Conservation (phyloP, 2,113 vertebrate genomes). For the Piliocolobus tephrosceles region DNA sequence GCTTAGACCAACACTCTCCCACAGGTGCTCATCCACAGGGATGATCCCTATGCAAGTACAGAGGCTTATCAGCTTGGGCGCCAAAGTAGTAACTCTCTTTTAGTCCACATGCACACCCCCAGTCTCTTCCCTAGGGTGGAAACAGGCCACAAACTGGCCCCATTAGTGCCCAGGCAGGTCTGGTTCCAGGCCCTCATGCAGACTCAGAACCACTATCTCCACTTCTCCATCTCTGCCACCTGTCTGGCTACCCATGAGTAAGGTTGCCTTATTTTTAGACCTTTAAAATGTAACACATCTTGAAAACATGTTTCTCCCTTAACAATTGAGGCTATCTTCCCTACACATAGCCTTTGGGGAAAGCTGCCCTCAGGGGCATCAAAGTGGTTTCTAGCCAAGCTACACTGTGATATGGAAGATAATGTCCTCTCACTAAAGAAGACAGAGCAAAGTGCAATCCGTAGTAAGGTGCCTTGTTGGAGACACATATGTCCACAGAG, state of each 20-base stretch:
- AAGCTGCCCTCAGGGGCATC: not conserved
- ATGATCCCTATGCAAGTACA: not conserved
- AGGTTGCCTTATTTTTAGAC: not conserved
- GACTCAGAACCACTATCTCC: not conserved
- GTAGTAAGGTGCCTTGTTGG: not conserved
- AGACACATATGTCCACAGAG: not conserved
- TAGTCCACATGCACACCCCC: too few relatives aligned
- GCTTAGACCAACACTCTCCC: not conserved
- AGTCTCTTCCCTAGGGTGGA: not conserved
- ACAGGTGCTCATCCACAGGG: not conserved
- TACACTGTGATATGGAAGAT: fast-evolving
- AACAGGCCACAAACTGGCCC: not conserved
- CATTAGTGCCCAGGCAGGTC: not conserved
- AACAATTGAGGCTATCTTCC: not conserved
- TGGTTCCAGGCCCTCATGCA: not conserved
- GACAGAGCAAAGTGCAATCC: not conserved
- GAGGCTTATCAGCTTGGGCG: not conserved
- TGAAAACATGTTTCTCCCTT: not conserved
- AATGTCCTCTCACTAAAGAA: not conserved
- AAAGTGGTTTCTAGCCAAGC: not conserved
- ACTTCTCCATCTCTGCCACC: not conserved
- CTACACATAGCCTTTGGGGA: not conserved
- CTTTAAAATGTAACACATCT: not conserved
- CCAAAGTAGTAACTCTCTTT: not conserved
- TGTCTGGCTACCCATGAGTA: not conserved